A percentile compares a stretch with the other conserved stretches of the same genome.
Evolutionary conservation across 2,113 vertebrate genomes (phyloP).

Genomic region (Oxyura jamaicensis): DNA sequence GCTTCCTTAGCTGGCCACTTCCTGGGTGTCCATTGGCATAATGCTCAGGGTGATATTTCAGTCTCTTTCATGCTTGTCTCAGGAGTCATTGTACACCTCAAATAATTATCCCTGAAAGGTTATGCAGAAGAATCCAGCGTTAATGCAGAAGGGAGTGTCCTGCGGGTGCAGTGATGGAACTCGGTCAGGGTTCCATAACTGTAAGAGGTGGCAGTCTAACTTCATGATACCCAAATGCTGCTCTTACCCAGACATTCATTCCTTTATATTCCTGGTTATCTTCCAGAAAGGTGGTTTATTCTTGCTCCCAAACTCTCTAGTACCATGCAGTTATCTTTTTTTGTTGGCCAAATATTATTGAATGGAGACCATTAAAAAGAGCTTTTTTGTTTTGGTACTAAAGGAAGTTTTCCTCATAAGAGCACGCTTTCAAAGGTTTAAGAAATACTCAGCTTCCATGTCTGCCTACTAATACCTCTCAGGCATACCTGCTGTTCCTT

Average conservation of each 20-base stretch:
- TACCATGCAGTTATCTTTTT: background rate
- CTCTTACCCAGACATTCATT: background rate
- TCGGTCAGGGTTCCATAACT: background rate
- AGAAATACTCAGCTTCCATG: background rate
- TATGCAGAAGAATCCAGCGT: background rate
- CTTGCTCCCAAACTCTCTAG: background rate
- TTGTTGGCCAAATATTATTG: background rate
- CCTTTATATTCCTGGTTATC: background rate
- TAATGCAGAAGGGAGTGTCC: background rate
- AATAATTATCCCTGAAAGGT: background rate
- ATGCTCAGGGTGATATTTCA: rapidly evolving
- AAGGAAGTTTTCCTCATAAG: background rate
- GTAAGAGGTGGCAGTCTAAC: too few species aligned
- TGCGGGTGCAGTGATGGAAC: background rate
- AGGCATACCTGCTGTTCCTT: background rate
- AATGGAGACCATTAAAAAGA: background rate
- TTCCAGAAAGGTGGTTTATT: background rate
- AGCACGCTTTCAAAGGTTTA: background rate
- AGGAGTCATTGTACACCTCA: conserved; percentile 15
- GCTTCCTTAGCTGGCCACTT: too few species aligned
- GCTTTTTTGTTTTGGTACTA: background rate
- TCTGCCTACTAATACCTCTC: background rate
- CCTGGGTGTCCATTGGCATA: background rate
- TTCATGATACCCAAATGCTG: background rate
- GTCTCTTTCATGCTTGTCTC: background rate